phyloP scores from a whole-genome alignment of 2,888 invertebrate genomes.

The Drosophila austrosaltans region DNA sequence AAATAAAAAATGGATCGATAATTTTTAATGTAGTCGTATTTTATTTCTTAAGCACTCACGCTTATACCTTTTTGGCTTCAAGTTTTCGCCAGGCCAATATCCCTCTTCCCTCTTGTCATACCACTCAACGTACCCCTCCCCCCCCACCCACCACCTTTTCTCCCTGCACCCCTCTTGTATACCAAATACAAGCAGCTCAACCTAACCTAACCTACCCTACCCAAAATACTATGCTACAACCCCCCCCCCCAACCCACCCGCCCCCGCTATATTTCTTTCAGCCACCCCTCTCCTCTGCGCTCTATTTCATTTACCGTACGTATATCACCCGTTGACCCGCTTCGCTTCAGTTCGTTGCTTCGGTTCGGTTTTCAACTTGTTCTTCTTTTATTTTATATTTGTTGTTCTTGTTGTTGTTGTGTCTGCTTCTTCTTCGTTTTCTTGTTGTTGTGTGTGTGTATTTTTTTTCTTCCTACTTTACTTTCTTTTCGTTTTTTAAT shows the following conservation, averaged over 20 bases:
- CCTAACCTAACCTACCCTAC: constrained; percentile 6
- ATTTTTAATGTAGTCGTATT: constrained; percentile 79
- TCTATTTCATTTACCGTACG: no score
- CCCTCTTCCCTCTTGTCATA: no score
- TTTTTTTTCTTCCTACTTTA: constrained; percentile 4
- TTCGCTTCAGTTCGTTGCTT: constrained; percentile 15
- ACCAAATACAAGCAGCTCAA: background rate
- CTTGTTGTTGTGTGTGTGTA: background rate
- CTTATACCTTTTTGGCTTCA: constrained; percentile 30
- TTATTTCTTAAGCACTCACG: constrained; percentile 51
- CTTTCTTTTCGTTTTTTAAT: constrained; percentile 65
- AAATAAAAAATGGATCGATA: constrained; percentile 69
- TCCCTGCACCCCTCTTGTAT: background rate
- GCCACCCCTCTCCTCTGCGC: no score
- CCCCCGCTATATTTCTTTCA: background rate
- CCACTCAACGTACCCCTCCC: background rate
- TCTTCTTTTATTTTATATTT: constrained; percentile 2
- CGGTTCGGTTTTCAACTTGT: constrained; percentile 6
- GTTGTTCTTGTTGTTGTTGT: constrained; percentile 11
- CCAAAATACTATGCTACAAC: background rate
- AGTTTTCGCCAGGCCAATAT: constrained; percentile 27
- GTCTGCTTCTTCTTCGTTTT: background rate
- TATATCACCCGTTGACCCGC: constrained; percentile 13
- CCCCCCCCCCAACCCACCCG: background rate
- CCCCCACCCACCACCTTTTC: background rate